A percentile compares a stretch with the other conserved stretches of the same genome.
Evolutionary conservation across 2,113 vertebrate genomes (phyloP).

Genomic region (Brachyhypopomus occidentalis): DNA sequence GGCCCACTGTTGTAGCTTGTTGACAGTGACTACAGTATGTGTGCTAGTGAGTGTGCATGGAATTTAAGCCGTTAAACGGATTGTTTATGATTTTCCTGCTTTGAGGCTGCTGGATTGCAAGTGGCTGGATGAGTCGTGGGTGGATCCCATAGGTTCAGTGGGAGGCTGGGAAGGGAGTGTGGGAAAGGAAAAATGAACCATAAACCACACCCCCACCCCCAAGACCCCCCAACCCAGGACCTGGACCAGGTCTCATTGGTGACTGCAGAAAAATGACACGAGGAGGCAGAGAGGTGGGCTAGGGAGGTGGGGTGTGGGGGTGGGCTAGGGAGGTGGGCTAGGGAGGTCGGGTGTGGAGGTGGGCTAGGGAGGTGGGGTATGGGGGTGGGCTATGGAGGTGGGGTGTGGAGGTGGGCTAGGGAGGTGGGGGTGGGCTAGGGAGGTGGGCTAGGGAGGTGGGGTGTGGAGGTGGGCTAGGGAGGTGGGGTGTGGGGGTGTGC

Average conservation of each 20-base stretch:
- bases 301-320: too few species aligned
- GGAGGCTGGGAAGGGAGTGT: not conserved
- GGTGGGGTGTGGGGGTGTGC: too few species aligned
- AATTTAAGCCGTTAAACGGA: conserved; percentile 32
- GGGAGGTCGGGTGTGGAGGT: too few species aligned
- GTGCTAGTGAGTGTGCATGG: conserved; percentile 12
- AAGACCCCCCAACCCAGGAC: too few species aligned
- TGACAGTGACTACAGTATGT: conserved; percentile 23
- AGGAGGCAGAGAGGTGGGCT: not conserved
- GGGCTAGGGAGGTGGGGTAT: not conserved
- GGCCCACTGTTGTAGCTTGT: conserved; percentile 12
- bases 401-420: not conserved
- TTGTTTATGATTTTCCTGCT: conserved; percentile 41
- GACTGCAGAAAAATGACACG: conserved; percentile 33
- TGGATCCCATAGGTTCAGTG: not conserved
- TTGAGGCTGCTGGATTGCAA: conserved; percentile 38
- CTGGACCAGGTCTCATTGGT: not conserved
- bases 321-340: not conserved
- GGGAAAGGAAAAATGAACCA: conserved; percentile 37
- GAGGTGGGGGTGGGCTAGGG: not conserved
- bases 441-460: not conserved
- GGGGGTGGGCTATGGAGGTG: not conserved
- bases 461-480: not conserved
- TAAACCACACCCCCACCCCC: not conserved
- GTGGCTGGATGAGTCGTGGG: not conserved